Base-by-base conservation (phyloP, 2,113 vertebrate species). In the Ptilonorhynchus violaceus region DNA sequence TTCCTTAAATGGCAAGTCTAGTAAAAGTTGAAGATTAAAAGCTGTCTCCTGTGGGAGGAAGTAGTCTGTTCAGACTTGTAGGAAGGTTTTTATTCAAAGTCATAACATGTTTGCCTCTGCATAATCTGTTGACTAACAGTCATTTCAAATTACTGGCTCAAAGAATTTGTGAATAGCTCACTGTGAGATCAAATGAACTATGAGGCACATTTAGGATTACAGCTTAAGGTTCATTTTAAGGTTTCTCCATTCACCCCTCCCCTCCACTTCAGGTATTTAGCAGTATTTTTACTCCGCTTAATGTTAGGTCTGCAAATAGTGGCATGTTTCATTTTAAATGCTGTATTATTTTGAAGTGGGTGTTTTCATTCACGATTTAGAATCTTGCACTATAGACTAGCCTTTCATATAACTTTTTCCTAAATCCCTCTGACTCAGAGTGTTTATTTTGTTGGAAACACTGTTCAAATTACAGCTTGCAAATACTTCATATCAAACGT, bases 21-120 rank as follows among this genome's bases (percentile, higher is more conserved):
- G 66, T 88, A 94, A 95, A 95, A 92, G 93, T 74, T 89, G 81
- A 91, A 95, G 95, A 97, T 97, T 97, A 96, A 97, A 94, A 96
- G 70, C 92, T 72, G 47, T 95, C 96, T 98, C 92, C 94, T 93
- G 78, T 85, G 92, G 92, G 96, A 97, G 97, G 96, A 98, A 97
- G 82, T 96, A 91, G 95, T 82, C 92, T 97, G 96, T 97, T 97
- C 81, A 97, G 97, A 97, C 98, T 97, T 97, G 97, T 46, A 95
- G 81, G 62, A 84, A 91, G 88, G 76, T 76, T 88, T 81, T 92
- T 95, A 83, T 74, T 96, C 91, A 94, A 42, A 97, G 97, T 93
- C 88, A 55, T 90, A 94, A 63, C 64, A 33, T 96, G 96, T 97
- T 97, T 97, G 92, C 88, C 89, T 95, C 78, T 94, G 91, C 93